Percentiles rank a stretch among this genome's conserved stretches.
Evolutionary conservation across 1,140 invertebrate species (phyloP).

Genomic region (Ooceraea biroi): DNA sequence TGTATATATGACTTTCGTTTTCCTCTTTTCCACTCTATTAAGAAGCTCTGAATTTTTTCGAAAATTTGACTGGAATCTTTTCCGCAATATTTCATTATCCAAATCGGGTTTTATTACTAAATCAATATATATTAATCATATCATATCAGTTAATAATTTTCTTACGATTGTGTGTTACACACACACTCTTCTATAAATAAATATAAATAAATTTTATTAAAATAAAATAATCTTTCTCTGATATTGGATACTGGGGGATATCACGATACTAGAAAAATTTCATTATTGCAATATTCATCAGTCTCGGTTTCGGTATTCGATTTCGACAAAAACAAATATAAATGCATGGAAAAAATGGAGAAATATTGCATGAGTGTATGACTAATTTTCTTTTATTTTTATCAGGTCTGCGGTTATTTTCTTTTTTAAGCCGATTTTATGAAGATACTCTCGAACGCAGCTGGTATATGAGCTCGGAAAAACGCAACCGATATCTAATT

Average conservation of each 20-base stretch:
- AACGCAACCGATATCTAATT: constrained; percentile 40
- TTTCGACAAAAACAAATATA: not conserved
- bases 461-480: not conserved
- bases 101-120: too few species aligned
- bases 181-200: too few species aligned
- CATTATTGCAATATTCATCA: constrained; percentile 16
- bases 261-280: constrained; percentile 6
- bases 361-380: constrained; percentile 10
- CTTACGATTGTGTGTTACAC: too few species aligned
- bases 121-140: too few species aligned
- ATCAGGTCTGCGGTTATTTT: constrained; percentile 1
- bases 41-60: too few species aligned
- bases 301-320: not conserved
- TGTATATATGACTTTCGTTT: not conserved
- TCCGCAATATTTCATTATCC: too few species aligned
- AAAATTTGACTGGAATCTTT: too few species aligned
- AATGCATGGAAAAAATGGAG: not conserved
- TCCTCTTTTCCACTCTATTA: too few species aligned
- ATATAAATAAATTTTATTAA: not conserved
- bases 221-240: not conserved
- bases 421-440: constrained; percentile 44
- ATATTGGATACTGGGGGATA: not conserved
- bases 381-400: constrained; percentile 41
- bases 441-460: constrained; percentile 34
- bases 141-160: too few species aligned